phyloP scores from a whole-genome alignment of 2,797 vertebrate species.

The Acridotheres tristis region DNA sequence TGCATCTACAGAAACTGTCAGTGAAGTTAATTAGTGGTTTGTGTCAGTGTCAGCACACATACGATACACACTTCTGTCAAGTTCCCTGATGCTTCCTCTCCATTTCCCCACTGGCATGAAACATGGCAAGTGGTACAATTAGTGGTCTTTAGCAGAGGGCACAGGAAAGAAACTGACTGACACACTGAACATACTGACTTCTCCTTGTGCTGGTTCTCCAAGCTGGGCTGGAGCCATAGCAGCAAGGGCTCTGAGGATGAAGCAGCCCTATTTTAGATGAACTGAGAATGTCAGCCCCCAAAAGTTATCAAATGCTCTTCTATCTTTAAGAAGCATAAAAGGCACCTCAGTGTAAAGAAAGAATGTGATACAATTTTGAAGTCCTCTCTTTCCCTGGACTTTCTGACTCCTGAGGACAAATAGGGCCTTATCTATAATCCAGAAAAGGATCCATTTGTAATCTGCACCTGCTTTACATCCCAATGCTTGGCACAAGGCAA shows the following conservation, averaged over 20 bases:
- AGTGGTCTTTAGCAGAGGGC: not conserved
- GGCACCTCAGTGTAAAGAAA: constrained; percentile 53
- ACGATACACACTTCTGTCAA: not conserved
- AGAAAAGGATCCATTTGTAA: constrained; percentile 27
- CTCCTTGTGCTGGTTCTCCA: not conserved
- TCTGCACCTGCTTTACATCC: constrained; percentile 50
- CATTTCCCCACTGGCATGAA: not conserved
- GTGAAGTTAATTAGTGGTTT: not conserved
- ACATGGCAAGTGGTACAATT: not conserved
- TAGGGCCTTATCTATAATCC: constrained; percentile 21
- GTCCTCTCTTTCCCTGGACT: constrained; percentile 9
- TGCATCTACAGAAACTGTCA: not conserved
- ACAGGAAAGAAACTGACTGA: not conserved
- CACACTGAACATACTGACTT: not conserved
- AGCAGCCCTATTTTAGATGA: not conserved
- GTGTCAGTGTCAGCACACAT: not conserved
- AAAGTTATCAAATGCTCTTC: not conserved
- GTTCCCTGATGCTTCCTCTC: not conserved
- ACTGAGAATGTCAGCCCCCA: not conserved
- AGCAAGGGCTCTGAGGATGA: not conserved
- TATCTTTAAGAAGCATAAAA: constrained; percentile 49
- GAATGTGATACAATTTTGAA: constrained; percentile 25
- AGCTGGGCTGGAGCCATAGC: not conserved
- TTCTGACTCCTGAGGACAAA: constrained; percentile 45
- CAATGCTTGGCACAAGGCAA: constrained; percentile 37